phyloP scores from a whole-genome alignment of 2,113 vertebrate genomes.

The Ptyas mucosa region DNA sequence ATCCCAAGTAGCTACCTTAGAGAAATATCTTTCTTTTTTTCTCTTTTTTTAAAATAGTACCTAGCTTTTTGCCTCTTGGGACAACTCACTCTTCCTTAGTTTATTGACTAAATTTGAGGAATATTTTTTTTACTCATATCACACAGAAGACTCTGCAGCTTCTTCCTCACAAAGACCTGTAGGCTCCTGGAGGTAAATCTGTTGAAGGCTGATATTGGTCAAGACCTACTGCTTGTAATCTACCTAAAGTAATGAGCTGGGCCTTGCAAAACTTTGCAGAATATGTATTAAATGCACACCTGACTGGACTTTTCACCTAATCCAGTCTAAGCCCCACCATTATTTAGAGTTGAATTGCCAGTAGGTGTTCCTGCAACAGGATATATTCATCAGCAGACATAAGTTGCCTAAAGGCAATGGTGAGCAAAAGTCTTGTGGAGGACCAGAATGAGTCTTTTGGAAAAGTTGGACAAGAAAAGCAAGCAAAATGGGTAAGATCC shows the following conservation, averaged over 20 bases:
- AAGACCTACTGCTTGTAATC: neutral
- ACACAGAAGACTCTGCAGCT: neutral
- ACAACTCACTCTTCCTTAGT: neutral
- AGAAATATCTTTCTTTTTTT: neutral
- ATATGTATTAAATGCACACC: neutral
- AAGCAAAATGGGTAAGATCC: neutral
- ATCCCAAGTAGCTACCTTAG: neutral
- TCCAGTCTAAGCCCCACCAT: neutral
- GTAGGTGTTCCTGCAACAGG: neutral
- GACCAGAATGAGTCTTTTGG: neutral
- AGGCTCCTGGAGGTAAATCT: neutral
- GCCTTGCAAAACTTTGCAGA: neutral
- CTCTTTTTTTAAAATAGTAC: neutral
- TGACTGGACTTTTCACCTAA: neutral
- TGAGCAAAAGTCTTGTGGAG: neutral
- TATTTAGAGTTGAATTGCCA: neutral
- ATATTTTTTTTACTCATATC: neutral
- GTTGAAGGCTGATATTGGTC: neutral
- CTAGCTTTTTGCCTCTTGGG: neutral
- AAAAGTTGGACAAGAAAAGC: neutral
- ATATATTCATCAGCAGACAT: neutral
- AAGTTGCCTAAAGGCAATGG: neutral
- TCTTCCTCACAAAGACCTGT: neutral
- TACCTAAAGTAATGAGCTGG: too few species aligned
- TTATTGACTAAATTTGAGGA: neutral